Percentiles rank a stretch among this genome's conserved stretches.
These are phyloP conservation scores for Drosophila oshimai DNA, from an alignment of 1,140 invertebrate genomes.

Conservation along the genomic window DNA sequence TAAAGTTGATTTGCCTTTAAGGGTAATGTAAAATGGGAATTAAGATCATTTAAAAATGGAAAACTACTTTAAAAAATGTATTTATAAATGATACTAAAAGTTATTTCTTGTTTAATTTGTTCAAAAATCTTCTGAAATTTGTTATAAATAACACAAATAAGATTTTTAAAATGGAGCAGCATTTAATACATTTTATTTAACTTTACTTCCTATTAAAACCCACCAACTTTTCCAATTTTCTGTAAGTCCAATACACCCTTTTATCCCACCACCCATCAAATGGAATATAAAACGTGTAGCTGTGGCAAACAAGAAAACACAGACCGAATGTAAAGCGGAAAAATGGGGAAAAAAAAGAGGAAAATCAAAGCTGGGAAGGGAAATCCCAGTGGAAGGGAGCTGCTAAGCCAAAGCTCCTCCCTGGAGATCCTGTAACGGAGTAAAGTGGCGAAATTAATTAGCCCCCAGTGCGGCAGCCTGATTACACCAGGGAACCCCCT, in stretches of 20 bases:
- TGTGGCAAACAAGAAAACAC: slow-evolving; percentile 40
- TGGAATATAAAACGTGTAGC: slow-evolving; percentile 30
- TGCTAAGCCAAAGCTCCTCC: slow-evolving; percentile 46
- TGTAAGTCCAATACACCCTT: slow-evolving; percentile 6
- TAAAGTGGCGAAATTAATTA: slow-evolving; percentile 81
- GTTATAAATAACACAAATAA: too few relatives aligned
- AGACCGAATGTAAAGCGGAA: slow-evolving; percentile 29
- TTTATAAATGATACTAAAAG: too few relatives aligned
- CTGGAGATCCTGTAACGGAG: slow-evolving; percentile 59
- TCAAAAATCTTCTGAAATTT: too few relatives aligned
- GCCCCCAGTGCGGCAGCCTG: slow-evolving; percentile 77
- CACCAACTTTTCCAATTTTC: neutral
- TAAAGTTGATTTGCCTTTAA: too few relatives aligned
- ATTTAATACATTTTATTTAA: neutral
- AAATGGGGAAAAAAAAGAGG: slow-evolving; percentile 6
- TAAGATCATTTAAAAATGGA: too few relatives aligned
- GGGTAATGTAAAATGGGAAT: too few relatives aligned
- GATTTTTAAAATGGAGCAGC: too few relatives aligned
- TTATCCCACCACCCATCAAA: too few relatives aligned
- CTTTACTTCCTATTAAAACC: neutral
- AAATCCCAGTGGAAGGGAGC: neutral
- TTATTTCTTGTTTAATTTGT: too few relatives aligned
- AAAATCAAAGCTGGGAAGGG: slow-evolving; percentile 39
- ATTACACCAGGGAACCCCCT: slow-evolving; percentile 51
- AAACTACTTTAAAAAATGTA: too few relatives aligned